These are phyloP conservation scores for Orthosia incerta DNA, from an alignment of 2,888 invertebrate genomes.

Conservation along the genomic window DNA sequence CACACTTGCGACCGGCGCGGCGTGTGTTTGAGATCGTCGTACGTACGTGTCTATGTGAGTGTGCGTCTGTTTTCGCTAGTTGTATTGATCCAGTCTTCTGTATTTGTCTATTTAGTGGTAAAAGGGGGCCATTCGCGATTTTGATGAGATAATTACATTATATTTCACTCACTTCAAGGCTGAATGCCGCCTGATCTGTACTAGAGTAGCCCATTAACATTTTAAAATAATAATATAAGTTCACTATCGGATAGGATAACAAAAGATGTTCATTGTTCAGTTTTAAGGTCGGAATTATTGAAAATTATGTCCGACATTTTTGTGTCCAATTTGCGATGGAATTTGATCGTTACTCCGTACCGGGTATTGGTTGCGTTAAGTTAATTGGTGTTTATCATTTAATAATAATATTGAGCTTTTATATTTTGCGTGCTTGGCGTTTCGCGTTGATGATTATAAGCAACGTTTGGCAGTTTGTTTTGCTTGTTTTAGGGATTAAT, in stretches of 20 bases:
- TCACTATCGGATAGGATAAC: constrained; percentile 55
- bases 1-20: too few species aligned
- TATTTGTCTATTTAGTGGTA: not conserved
- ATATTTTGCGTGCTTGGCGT: not conserved
- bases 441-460: not conserved
- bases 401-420: not conserved
- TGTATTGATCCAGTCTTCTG: constrained; percentile 3
- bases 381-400: constrained; percentile 5
- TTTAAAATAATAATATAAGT: constrained; percentile 62
- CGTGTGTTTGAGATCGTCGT: not conserved
- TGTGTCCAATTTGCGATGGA: constrained; percentile 45
- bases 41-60: not conserved
- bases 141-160: constrained; percentile 69
- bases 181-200: constrained; percentile 55
- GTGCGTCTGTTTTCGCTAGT: not conserved
- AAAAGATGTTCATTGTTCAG: constrained; percentile 47
- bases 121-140: constrained; percentile 41
- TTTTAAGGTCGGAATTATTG: constrained; percentile 32
- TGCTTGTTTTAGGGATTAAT: not conserved
- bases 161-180: constrained; percentile 63
- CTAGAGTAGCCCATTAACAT: constrained; percentile 55
- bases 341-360: constrained; percentile 22
- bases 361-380: not conserved
- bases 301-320: constrained; percentile 54
- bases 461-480: not conserved